A percentile compares a stretch with the other conserved stretches of the same genome.
Evolutionary conservation across 2,797 vertebrate genomes (phyloP).

Genomic region (Siniperca scherzeri): DNA sequence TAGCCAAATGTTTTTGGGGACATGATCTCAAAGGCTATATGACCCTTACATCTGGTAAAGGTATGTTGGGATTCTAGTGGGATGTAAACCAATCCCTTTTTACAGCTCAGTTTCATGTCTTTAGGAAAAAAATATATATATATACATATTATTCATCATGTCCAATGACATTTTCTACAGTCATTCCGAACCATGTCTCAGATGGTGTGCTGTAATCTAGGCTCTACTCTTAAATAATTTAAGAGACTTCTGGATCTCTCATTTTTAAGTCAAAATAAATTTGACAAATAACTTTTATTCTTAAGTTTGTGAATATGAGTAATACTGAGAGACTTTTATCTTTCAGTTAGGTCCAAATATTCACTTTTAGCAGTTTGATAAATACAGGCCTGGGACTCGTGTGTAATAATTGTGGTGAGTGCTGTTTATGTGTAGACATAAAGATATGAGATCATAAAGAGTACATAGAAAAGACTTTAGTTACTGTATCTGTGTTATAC

Average conservation of each 20-base stretch:
- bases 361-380: background rate
- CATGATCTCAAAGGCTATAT: too few species aligned
- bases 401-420: constrained; percentile 5
- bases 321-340: background rate
- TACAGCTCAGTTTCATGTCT: background rate
- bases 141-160: constrained; percentile 3
- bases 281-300: background rate
- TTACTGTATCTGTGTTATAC: constrained; percentile 24
- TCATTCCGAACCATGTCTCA: background rate
- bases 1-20: too few species aligned
- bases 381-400: background rate
- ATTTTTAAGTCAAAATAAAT: background rate
- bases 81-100: background rate
- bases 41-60: too few species aligned
- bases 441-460: background rate
- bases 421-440: constrained; percentile 8
- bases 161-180: background rate
- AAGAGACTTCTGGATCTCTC: background rate
- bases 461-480: background rate
- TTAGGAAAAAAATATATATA: background rate
- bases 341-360: background rate
- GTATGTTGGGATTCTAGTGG: too few species aligned
- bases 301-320: background rate
- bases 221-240: constrained; percentile 5
- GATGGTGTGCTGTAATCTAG: background rate